A percentile compares a stretch with the other conserved stretches of the same genome.
Conservation (phyloP, 2,797 vertebrate genomes). For the Pipistrellus pygmaeus region DNA sequence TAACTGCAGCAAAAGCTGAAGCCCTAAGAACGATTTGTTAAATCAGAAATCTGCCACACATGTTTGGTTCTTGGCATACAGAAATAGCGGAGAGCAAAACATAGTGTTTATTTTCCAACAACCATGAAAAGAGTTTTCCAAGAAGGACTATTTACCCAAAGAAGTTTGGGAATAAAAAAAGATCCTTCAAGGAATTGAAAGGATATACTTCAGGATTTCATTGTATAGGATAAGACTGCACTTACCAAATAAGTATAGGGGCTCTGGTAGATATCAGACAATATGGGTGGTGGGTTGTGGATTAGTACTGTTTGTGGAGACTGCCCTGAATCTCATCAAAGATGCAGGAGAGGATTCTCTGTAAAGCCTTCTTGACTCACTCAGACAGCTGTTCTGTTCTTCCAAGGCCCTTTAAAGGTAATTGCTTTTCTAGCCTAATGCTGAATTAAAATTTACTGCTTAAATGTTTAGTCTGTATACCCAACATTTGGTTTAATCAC, state of each 20-base stretch:
- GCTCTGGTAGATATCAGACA: neutral
- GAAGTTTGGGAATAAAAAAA: slow-evolving; percentile 61
- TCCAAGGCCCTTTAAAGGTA: neutral
- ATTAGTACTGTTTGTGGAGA: neutral
- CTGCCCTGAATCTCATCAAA: neutral
- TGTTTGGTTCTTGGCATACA: slow-evolving; percentile 71
- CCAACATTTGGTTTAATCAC: slow-evolving; percentile 3
- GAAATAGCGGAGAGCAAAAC: slow-evolving; percentile 63
- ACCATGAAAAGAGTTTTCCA: slow-evolving; percentile 52
- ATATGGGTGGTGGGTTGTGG: neutral
- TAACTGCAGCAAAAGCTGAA: slow-evolving; percentile 41
- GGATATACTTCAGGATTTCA: neutral
- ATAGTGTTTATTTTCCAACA: slow-evolving; percentile 78
- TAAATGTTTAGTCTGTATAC: neutral
- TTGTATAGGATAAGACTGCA: neutral
- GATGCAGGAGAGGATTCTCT: neutral
- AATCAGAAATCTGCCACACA: slow-evolving; percentile 76
- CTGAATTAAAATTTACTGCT: neutral
- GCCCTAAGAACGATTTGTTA: slow-evolving; percentile 73
- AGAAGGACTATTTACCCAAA: slow-evolving; percentile 68
- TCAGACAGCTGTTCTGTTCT: neutral
- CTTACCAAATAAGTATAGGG: neutral
- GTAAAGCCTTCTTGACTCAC: neutral
- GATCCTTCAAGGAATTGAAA: slow-evolving; percentile 41
- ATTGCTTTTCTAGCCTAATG: neutral